Evolutionary conservation across 1,140 invertebrate species (phyloP).

Genomic region (Cyrtorhinus lividipennis): DNA sequence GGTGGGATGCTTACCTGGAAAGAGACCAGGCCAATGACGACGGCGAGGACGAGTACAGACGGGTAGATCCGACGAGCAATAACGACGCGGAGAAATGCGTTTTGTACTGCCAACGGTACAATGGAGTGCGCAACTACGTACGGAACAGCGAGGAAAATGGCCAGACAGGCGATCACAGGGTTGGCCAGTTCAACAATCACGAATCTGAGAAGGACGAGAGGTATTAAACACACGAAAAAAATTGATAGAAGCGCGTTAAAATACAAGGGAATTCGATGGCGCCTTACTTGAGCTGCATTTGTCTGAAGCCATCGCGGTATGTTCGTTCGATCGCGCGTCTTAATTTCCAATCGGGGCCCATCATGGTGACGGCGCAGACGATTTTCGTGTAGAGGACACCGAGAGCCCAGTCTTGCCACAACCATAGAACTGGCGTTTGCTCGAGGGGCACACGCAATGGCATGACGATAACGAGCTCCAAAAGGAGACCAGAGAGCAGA

Average conservation of each 20-base stretch:
- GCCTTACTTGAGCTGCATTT: conserved; percentile 40
- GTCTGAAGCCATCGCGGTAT: conserved; percentile 75
- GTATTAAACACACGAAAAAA: not conserved
- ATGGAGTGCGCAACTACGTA: conserved; percentile 75
- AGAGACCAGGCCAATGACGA: conserved; percentile 21
- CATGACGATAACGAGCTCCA: conserved; percentile 83
- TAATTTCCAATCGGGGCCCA: conserved; percentile 93
- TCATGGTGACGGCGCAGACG: conserved; percentile 89
- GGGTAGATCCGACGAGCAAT: conserved; percentile 85
- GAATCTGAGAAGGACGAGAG: conserved; percentile 33
- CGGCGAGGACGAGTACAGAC: conserved; percentile 35
- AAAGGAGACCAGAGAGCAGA: conserved; percentile 74
- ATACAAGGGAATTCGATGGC: not conserved
- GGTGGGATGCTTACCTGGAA: not conserved
- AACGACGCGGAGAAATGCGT: conserved; percentile 54
- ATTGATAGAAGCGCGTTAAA: not conserved
- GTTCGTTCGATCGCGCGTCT: conserved; percentile 81
- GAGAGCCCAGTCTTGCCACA: conserved; percentile 95
- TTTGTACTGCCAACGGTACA: conserved; percentile 61
- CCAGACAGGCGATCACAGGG: conserved; percentile 61
- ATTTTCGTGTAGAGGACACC: conserved; percentile 97
- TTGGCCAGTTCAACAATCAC: conserved; percentile 72
- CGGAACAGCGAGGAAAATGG: conserved; percentile 73
- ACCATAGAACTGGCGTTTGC: conserved; percentile 87
- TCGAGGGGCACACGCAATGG: conserved; percentile 83